These are phyloP conservation scores for Leptopterna dolabrata DNA, from an alignment of 2,888 invertebrate genomes.

Conservation along the genomic window DNA sequence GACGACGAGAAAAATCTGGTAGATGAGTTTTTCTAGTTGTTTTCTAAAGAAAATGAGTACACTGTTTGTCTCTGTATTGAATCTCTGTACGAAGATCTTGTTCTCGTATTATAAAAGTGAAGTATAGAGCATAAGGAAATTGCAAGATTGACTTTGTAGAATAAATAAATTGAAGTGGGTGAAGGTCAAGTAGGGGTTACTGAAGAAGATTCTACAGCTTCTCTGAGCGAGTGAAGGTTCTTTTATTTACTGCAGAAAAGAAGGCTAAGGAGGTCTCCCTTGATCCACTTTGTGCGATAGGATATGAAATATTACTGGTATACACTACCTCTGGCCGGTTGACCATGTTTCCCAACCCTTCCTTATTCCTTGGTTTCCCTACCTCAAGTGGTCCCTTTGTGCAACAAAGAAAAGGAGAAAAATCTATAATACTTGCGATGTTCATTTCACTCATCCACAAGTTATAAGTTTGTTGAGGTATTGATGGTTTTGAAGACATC, in stretches of 20 bases:
- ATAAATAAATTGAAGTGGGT: neutral
- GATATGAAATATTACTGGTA: constrained; percentile 5
- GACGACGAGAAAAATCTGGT: no score
- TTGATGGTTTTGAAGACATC: no score
- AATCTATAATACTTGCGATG: no score
- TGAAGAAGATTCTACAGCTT: neutral
- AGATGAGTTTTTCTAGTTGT: no score
- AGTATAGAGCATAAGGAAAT: no score
- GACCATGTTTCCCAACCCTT: neutral
- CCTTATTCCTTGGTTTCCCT: neutral
- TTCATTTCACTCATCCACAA: no score
- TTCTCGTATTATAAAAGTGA: no score
- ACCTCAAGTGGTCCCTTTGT: neutral
- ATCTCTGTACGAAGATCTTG: no score
- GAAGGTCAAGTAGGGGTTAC: neutral
- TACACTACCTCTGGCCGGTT: neutral
- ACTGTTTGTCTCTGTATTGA: no score
- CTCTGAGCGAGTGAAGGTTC: neutral
- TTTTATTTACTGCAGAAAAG: neutral
- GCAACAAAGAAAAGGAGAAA: neutral
- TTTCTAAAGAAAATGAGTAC: no score
- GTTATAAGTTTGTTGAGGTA: no score
- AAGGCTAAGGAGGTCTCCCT: neutral
- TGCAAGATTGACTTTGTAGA: no score
- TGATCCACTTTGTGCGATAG: neutral